Evolutionary conservation across 2,888 invertebrate genomes (phyloP), one percentile per base, ranked within the genome.

Genomic region (Hypsopygia costalis): DNA sequence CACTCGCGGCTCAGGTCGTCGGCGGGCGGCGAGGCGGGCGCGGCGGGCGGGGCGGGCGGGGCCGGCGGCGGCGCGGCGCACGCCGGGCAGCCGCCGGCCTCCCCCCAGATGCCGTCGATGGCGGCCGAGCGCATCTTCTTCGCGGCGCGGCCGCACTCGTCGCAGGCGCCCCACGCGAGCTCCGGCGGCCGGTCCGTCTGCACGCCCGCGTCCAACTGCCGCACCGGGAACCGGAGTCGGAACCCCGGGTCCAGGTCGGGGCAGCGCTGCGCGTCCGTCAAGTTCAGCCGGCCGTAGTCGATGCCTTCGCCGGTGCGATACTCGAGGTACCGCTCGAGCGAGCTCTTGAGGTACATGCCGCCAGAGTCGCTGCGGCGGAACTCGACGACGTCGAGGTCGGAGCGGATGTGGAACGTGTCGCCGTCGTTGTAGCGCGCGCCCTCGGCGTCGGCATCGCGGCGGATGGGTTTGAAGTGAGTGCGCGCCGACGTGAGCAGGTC

Each of bases 401-500:
- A 90, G 55, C 86, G 78, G 55, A 94, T 92, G 51, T 92, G 90
- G 79, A 95, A 95, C 9, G 93, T 93, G 55, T 93, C 92, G 36
- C 95, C 95, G 76, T 95, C 94, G 21, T 90, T 91, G 71, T 91
- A 90, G 37, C 77, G 76, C 65, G 72, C 45, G 40, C 55, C 56
- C 46, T 71, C 76, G 36, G 75, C 71, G 29, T 74, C 75, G 34
- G 69, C 55, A 51, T 90, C 90, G 58, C 91, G 91, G 57, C 92
- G 91, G 56, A 96, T 96, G 9, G 96, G 96, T 52, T 93, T 92
- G 85, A 97, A 96, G 81, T 97, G 96, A 43, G 95, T 96, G 50
- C 92, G 92, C 49, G 93, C 90, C 5, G 96, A 94, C 10, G 93
- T 94, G 47, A 95, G 88, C 53, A 95, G 80, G 76, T 95, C 94